These are phyloP conservation scores for Dioctria rufipes DNA, from an alignment of 2,888 invertebrate genomes.

Conservation along the genomic window DNA sequence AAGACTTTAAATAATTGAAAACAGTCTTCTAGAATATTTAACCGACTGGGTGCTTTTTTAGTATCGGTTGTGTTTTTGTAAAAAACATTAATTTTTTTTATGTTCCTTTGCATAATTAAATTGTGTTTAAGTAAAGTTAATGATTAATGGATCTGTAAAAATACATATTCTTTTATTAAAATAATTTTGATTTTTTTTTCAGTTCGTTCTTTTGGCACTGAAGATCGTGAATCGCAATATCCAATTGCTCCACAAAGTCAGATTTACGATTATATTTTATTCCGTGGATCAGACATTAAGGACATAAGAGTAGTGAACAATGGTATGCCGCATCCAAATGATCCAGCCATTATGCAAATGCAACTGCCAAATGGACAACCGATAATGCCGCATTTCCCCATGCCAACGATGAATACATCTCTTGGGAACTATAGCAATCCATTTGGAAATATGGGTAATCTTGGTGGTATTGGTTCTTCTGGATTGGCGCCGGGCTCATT, in stretches of 20 bases:
- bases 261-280: conserved; percentile 98
- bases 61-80: too few species aligned
- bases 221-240: conserved; percentile 95
- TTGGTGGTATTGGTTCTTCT: conserved; percentile 70
- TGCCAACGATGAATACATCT: conserved; percentile 78
- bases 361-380: conserved; percentile 81
- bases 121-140: background rate
- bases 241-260: conserved; percentile 98
- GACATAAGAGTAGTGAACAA: conserved; percentile 97
- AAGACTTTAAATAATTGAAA: too few species aligned
- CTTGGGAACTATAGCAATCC: conserved; percentile 70
- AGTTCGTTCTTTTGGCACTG: conserved; percentile 99
- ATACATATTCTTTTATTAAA: conserved; percentile 53
- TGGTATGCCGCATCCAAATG: conserved; percentile 89
- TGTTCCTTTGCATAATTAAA: background rate
- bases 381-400: conserved; percentile 79
- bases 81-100: too few species aligned
- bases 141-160: background rate
- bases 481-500: conserved; percentile 72
- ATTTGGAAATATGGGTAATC: conserved; percentile 69
- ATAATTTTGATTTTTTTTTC: conserved; percentile 68
- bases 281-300: conserved; percentile 98
- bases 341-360: conserved; percentile 97
- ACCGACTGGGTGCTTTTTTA: too few species aligned
- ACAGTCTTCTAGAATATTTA: too few species aligned